Base-by-base conservation (phyloP, 2,113 vertebrate species). In the Aegithalos caudatus region DNA sequence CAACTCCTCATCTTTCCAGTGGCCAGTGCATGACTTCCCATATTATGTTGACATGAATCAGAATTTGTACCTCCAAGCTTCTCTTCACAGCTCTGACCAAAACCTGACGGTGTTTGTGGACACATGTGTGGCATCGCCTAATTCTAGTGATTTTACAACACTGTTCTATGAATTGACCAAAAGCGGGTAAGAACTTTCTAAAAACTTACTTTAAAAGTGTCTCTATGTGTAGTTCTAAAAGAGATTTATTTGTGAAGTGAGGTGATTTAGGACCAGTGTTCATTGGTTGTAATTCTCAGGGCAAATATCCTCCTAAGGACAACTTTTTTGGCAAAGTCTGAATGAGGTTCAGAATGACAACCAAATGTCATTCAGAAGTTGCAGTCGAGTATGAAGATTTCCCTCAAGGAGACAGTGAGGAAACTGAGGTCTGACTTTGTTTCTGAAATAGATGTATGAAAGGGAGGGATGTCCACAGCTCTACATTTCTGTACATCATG, bases 81-180 rank as follows among this genome's bases (percentile, higher is more conserved):
- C 96, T 40, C 90, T 98, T 86, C 51, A 85, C 67, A 97, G 64
- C 57, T 81, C 97, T 9, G 97, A 97, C 14, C 4, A 47, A 35
- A 62, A 95, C 4, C 83, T 98, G 62, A 19, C 53, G 4, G 23
- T 98, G 31, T 98, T 98, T 82, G 94, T 98, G 96, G 98, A 98
- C 48, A 98, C 97, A 1, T 98, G 98, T 0, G 82, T 96, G 81
- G 96, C 98, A 11, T 98, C 98, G 0, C 98, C 98, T 2, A 8
- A 88, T 69, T 25, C 51, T 27, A 33, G 14, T 10, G 62, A 97
- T 93, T 97, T 97, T 51, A 94, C 29, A 4, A 85, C 91, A 10
- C 2, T 82, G 81, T 91, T 48, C 27, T 98, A 98, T 13, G 92
- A 97, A 29, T 40, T 98, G 31, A 96, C 96, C 92, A 92, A 82